Conservation (phyloP, 2,888 invertebrate species). For the Invenusta paracnida region DNA sequence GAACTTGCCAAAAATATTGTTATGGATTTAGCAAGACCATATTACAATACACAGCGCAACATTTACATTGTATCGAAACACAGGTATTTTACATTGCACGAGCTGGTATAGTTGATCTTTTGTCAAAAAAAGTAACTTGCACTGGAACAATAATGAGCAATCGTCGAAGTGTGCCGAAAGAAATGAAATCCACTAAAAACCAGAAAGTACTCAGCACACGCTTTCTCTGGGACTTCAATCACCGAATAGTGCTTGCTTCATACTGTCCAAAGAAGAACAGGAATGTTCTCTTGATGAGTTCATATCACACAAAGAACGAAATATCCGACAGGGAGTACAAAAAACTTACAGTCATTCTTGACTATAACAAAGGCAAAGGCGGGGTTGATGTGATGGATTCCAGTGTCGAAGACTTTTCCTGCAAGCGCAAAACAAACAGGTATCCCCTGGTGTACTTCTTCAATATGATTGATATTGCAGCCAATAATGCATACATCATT, state of each 20-base stretch:
- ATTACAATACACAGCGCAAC: not conserved
- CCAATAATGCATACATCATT: too few species aligned
- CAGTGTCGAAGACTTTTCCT: not conserved
- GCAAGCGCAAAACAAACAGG: not conserved
- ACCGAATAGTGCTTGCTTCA: not conserved
- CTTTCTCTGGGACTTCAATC: constrained; percentile 17
- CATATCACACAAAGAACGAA: not conserved
- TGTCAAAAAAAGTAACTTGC: not conserved
- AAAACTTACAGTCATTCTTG: not conserved
- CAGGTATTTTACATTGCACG: not conserved
- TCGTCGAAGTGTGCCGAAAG: not conserved
- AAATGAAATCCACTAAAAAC: not conserved
- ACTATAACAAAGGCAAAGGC: not conserved
- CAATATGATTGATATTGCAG: too few species aligned
- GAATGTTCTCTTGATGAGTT: constrained; percentile 8
- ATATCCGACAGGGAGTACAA: constrained; percentile 17
- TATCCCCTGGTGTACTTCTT: not conserved
- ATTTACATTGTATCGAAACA: not conserved
- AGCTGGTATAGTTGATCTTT: not conserved
- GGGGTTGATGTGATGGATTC: not conserved
- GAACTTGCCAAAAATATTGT: constrained; percentile 22
- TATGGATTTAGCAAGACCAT: not conserved
- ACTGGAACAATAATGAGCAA: constrained; percentile 1
- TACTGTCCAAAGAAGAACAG: not conserved
- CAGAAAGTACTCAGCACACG: not conserved